phyloP scores from a whole-genome alignment of 2,888 invertebrate genomes.

The Pristionchus entomophagus region DNA sequence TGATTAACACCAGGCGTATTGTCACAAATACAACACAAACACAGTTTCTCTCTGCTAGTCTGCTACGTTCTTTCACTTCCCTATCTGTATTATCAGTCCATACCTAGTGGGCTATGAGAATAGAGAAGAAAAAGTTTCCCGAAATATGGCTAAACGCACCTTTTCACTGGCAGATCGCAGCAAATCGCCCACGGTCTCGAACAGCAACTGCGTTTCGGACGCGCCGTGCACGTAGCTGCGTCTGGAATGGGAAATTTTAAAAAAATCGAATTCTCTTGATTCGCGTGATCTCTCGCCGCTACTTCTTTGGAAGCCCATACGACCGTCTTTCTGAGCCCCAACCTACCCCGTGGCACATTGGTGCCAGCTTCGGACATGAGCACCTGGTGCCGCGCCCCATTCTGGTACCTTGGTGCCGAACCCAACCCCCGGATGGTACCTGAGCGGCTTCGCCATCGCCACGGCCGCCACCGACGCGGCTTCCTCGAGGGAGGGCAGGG shows the following conservation, averaged over 20 bases:
- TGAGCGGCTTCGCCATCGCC: slow-evolving; percentile 44
- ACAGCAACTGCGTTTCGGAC: slow-evolving; percentile 66
- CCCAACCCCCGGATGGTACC: background rate
- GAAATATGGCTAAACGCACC: no score
- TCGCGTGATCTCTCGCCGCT: background rate
- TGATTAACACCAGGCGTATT: background rate
- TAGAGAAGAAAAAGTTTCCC: no score
- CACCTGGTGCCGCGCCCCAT: background rate
- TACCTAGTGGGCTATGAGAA: no score
- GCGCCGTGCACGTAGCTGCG: slow-evolving; percentile 73
- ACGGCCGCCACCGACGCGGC: slow-evolving; percentile 57
- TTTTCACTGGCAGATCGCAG: slow-evolving; percentile 68
- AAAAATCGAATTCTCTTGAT: no score
- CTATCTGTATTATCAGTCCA: no score
- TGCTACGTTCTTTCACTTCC: no score
- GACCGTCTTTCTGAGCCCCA: background rate
- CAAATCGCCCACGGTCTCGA: slow-evolving; percentile 73
- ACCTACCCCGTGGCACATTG: no score
- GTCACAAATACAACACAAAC: no score
- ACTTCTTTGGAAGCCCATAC: background rate
- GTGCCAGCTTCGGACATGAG: background rate
- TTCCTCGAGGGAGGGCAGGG: slow-evolving; percentile 63
- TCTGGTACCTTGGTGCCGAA: background rate
- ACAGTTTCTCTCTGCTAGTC: no score
- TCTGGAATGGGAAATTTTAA: slow-evolving; percentile 8